Percentiles rank a stretch among this genome's conserved stretches.
Evolutionary conservation across 2,888 invertebrate species (phyloP).

Genomic region (Mesorhabditis spiculigera): DNA sequence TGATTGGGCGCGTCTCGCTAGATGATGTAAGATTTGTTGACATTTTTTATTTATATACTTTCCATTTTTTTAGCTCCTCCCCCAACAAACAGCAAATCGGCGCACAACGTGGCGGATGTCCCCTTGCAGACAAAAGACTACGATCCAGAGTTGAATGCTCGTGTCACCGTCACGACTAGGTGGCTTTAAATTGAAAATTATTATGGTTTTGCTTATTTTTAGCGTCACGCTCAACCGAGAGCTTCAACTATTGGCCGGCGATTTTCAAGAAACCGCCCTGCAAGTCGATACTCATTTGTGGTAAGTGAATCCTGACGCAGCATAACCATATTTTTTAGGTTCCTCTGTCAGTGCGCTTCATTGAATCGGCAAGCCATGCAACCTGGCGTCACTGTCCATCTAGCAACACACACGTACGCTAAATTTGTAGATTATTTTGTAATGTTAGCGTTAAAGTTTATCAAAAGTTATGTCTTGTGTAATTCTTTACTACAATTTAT

Average conservation of each 20-base stretch:
- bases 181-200: conserved; percentile 11
- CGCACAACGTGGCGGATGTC: conserved; percentile 55
- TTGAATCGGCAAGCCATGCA: conserved; percentile 48
- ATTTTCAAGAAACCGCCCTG: conserved; percentile 33
- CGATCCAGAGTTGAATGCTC: conserved; percentile 39
- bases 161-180: conserved; percentile 55
- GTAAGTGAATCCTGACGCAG: too few relatives aligned
- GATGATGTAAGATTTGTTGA: conserved; percentile 22
- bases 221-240: conserved; percentile 57
- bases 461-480: too few relatives aligned
- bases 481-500: too few relatives aligned
- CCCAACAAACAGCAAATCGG: conserved; percentile 56
- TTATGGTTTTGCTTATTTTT: conserved; percentile 9
- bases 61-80: conserved; percentile 45
- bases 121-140: conserved; percentile 48
- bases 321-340: not conserved
- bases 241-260: conserved; percentile 53
- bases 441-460: too few relatives aligned
- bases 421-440: conserved; percentile 9
- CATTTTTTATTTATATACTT: not conserved
- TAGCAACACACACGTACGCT: conserved; percentile 53
- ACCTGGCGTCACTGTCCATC: conserved; percentile 38
- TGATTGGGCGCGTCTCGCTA: conserved; percentile 33
- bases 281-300: conserved; percentile 48
- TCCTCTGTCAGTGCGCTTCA: conserved; percentile 52